These are phyloP conservation scores for Bradypodion pumilum DNA, from an alignment of 2,797 vertebrate species.

Conservation along the genomic window DNA sequence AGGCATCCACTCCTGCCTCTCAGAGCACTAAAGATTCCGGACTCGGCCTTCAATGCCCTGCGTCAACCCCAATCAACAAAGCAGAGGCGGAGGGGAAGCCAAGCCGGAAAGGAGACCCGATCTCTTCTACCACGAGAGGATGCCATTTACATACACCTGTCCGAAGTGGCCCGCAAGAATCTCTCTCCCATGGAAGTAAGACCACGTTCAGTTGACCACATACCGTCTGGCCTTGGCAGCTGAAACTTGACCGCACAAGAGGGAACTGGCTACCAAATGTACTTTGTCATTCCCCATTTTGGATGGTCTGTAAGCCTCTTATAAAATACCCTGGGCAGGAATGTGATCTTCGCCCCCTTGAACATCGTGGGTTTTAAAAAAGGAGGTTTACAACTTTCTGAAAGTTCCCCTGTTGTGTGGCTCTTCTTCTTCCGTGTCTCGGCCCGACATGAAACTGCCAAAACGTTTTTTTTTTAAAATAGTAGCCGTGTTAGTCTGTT, in stretches of 20 bases:
- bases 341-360: too few relatives aligned
- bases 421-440: too few relatives aligned
- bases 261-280: not conserved
- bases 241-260: not conserved
- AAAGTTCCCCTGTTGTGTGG: too few relatives aligned
- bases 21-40: slow-evolving; percentile 88
- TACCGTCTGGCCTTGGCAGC: not conserved
- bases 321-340: too few relatives aligned
- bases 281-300: too few relatives aligned
- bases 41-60: slow-evolving; percentile 77
- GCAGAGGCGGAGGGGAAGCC: slow-evolving; percentile 37
- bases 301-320: too few relatives aligned
- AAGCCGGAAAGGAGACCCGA: slow-evolving; percentile 49
- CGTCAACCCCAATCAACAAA: slow-evolving; percentile 69
- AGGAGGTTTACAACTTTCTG: not conserved
- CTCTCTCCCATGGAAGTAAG: slow-evolving; percentile 68
- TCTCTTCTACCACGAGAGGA: slow-evolving; percentile 58
- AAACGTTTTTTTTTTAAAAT: too few relatives aligned
- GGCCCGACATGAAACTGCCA: too few relatives aligned
- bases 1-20: slow-evolving; percentile 83
- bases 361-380: not conserved
- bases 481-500: too few relatives aligned
- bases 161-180: slow-evolving; percentile 57
- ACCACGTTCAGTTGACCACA: not conserved
- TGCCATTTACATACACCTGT: slow-evolving; percentile 79